Percentiles rank a stretch among this genome's conserved stretches.
Evolutionary conservation across 37 sponge, comb jelly and placozoan species (phyloP).

Genomic region (Eunapius fragilis): DNA sequence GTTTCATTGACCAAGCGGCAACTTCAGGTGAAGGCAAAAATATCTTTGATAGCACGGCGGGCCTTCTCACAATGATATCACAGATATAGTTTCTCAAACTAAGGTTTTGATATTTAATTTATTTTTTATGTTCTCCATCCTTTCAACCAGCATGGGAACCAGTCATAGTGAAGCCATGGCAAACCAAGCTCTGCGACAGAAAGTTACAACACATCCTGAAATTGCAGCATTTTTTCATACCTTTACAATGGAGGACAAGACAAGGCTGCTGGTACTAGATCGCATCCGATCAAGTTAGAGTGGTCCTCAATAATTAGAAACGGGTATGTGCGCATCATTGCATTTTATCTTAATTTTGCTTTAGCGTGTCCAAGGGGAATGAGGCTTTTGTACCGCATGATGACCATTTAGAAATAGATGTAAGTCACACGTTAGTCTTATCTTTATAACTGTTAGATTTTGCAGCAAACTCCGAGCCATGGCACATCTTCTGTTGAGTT

Average conservation of each 20-base stretch:
- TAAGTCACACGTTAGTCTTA: neutral
- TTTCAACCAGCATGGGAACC: neutral
- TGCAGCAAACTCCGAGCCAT: too few species aligned
- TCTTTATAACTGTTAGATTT: neutral
- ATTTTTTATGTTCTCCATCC: neutral
- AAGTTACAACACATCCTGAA: neutral
- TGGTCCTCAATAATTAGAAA: neutral
- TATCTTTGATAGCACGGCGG: neutral
- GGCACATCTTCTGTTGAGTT: too few species aligned
- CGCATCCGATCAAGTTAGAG: too few species aligned
- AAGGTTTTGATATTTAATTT: neutral
- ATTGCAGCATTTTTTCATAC: neutral
- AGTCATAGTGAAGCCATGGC: neutral
- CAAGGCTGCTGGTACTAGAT: neutral
- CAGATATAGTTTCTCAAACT: neutral
- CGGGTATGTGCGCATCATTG: neutral
- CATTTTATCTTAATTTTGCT: neutral
- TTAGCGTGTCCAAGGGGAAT: neutral
- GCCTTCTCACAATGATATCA: neutral
- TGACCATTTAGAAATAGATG: neutral
- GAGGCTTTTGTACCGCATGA: neutral
- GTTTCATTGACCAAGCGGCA: neutral
- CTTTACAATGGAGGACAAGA: neutral
- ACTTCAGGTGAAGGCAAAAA: neutral
- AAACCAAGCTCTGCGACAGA: neutral